phyloP scores from a whole-genome alignment of 2,888 invertebrate genomes.

The Acrobasis repandana region DNA sequence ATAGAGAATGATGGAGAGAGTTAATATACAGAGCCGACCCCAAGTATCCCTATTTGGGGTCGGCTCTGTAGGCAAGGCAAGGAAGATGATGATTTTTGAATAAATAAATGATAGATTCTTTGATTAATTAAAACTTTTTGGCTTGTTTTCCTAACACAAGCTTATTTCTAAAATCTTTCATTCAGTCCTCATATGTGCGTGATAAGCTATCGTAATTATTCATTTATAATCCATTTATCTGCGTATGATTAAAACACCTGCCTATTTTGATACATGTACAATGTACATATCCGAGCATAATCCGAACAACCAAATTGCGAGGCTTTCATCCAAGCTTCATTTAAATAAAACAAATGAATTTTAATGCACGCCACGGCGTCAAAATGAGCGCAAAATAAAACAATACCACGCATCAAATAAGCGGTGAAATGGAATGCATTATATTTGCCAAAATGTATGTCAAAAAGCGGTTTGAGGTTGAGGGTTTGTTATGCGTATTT shows the following conservation, averaged over 20 bases:
- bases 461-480: slow-evolving; percentile 6
- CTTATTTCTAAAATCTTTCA: too few relatives aligned
- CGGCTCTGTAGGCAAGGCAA: too few relatives aligned
- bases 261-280: slow-evolving; percentile 1
- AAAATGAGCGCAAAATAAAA: slow-evolving; percentile 22
- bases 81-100: too few relatives aligned
- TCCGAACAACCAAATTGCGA: slow-evolving; percentile 11
- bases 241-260: slow-evolving; percentile 5
- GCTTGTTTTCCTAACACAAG: too few relatives aligned
- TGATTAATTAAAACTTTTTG: too few relatives aligned
- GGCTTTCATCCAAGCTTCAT: slow-evolving; percentile 23
- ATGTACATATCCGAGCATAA: slow-evolving; percentile 10
- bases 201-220: slow-evolving; percentile 1
- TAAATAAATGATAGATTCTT: too few relatives aligned
- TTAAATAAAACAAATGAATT: slow-evolving; percentile 29
- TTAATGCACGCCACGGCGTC: slow-evolving; percentile 22
- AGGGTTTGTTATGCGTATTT: not conserved
- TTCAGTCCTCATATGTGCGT: not conserved
- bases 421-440: slow-evolving; percentile 23
- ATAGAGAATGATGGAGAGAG: too few relatives aligned
- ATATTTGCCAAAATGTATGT: slow-evolving; percentile 17
- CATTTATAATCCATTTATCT: slow-evolving; percentile 13
- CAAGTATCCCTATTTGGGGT: too few relatives aligned
- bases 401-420: slow-evolving; percentile 22
- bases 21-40: too few relatives aligned